Percentiles rank a stretch among this genome's conserved stretches.
phyloP scores from a whole-genome alignment of 2,113 vertebrate species.

The Brienomyrus brachyistius region DNA sequence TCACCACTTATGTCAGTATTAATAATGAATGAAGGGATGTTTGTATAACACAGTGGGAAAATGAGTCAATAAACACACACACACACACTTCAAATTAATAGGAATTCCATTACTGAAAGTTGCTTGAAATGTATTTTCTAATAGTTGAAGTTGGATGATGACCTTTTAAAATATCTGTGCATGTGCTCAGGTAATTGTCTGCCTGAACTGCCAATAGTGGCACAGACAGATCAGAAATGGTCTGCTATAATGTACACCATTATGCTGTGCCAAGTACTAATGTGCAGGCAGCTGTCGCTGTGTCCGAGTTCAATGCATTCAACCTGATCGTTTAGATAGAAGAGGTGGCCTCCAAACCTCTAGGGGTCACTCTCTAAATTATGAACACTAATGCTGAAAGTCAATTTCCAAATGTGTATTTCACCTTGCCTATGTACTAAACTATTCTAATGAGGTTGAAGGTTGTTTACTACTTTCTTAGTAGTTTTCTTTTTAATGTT shows the following conservation, averaged over 20 bases:
- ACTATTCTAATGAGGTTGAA: background rate
- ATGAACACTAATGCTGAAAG: background rate
- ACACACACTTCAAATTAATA: background rate
- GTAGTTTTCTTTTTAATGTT: background rate
- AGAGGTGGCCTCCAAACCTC: background rate
- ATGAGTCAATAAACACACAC: background rate
- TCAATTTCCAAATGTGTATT: background rate
- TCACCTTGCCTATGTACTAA: background rate
- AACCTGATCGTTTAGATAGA: conserved; percentile 35
- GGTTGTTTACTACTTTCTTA: background rate
- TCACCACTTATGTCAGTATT: background rate
- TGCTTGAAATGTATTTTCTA: background rate
- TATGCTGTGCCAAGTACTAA: conserved; percentile 43
- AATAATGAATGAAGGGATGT: background rate
- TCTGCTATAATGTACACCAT: conserved; percentile 46
- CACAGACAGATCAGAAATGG: conserved; percentile 33
- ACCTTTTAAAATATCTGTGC: background rate
- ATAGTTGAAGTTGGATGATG: background rate
- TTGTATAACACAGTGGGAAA: background rate
- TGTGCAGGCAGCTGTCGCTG: conserved; percentile 55
- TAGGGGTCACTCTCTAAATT: background rate
- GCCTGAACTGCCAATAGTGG: conserved; percentile 48
- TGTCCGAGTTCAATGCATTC: conserved; percentile 24
- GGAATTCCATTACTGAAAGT: background rate
- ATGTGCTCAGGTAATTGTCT: conserved; percentile 25